Evolutionary conservation across 2,113 vertebrate genomes (phyloP), one percentile per base, ranked within the genome.

Genomic region (Carassius carassius): DNA sequence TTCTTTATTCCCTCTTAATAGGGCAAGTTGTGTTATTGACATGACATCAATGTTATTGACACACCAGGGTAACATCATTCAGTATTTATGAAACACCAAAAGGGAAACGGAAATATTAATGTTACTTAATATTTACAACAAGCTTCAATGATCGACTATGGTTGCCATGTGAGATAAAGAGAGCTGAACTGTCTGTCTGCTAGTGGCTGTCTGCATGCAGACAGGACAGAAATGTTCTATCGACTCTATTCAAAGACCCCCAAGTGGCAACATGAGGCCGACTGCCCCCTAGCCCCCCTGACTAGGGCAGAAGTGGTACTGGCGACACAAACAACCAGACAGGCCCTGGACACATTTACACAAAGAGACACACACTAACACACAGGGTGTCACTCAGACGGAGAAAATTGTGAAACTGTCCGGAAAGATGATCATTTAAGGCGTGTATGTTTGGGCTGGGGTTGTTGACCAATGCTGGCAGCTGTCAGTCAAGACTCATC

Each of bases 401-500:
- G 85, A 84, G 82, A 87, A 86, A 86, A 89, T 87, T 89, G 89
- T 87, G 81, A 88, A 85, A 87, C 84, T 85, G 65, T 84, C 74
- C 51, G 87, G 85, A 89, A 89, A 80, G 76, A 67, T 35, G 51
- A 88, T 87, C 82, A 90, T 91, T 92, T 88, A 89, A 88, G 86
- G 86, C 91, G 86, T 85, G 32, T 6, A 11, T 86, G 69, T 81
- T 83, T 77, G 37, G 89, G 77, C 86, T 65, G 88, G 90, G 79
- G 85, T 86, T 86, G 87, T 81, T 89, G 91, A 88, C 75, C 87
- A 87, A 78, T 85, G 85, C 56, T 90, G 84, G 8, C 67, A 47
- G 84, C 90, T 95, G 94, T 92, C 93, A 94, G 84, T 94, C 93
- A 94, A 91, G 92, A 90, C 13, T 16, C 69, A 91, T 90, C 90